These are phyloP conservation scores for Spea hammondii DNA, from an alignment of 2,797 vertebrate genomes.

Conservation along the genomic window DNA sequence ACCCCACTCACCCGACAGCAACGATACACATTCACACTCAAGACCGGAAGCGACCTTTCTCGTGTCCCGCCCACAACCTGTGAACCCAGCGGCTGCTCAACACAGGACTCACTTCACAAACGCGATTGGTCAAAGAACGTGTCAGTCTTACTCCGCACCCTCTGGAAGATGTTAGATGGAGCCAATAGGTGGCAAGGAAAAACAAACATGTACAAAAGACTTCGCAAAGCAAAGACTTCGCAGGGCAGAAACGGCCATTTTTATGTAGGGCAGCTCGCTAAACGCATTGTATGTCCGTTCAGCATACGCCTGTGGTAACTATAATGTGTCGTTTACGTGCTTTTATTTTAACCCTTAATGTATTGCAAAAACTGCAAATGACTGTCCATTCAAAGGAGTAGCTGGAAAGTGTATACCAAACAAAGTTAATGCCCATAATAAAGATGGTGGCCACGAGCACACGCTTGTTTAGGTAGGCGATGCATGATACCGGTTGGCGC, in stretches of 20 bases:
- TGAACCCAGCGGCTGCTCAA: background rate
- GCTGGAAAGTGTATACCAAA: too few relatives aligned
- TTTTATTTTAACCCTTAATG: too few relatives aligned
- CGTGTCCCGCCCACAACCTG: conserved; percentile 25
- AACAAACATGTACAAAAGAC: background rate
- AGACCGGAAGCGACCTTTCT: background rate
- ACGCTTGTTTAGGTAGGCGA: background rate
- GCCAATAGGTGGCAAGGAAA: background rate
- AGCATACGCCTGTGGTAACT: too few relatives aligned
- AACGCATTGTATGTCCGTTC: too few relatives aligned
- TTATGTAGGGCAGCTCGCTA: background rate
- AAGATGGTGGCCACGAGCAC: conserved; percentile 2
- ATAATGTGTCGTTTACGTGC: too few relatives aligned
- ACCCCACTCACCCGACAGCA: conserved; percentile 13
- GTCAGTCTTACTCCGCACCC: conserved; percentile 2
- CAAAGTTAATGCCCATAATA: background rate
- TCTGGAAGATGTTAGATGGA: background rate
- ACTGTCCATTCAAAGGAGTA: too few relatives aligned
- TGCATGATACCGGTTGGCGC: background rate
- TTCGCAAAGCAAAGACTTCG: background rate
- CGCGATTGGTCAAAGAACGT: background rate
- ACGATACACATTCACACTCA: background rate
- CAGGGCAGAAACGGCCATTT: background rate
- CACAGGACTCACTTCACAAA: background rate
- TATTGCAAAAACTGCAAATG: too few relatives aligned